Conservation (phyloP, 2,888 invertebrate genomes). For the Hydraecia micacea region DNA sequence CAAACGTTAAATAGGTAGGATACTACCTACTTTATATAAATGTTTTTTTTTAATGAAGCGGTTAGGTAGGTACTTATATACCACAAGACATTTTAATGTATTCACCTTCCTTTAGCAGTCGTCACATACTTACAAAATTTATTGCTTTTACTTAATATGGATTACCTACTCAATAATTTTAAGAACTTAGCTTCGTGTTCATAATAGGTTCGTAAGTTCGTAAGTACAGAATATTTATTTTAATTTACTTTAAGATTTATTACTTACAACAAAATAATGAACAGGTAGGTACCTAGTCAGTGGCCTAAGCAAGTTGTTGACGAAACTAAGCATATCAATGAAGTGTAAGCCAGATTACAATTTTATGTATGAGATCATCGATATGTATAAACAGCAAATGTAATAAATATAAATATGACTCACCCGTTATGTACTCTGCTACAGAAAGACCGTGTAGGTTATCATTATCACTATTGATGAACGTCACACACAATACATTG, state of each 20-base stretch:
- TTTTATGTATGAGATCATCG: constrained; percentile 88
- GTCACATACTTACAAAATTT: not conserved
- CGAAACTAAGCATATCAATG: constrained; percentile 69
- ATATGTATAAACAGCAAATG: constrained; percentile 86
- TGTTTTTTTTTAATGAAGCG: not conserved
- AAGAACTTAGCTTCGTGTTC: not conserved
- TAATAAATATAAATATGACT: constrained; percentile 91
- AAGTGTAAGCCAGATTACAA: constrained; percentile 72
- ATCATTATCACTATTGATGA: constrained; percentile 84
- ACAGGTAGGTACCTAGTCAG: constrained; percentile 12
- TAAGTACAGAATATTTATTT: not conserved
- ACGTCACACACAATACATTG: constrained; percentile 83
- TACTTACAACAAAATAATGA: constrained; percentile 11
- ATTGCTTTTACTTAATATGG: not conserved
- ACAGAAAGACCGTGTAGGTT: constrained; percentile 88
- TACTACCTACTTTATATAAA: not conserved
- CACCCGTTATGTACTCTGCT: constrained; percentile 86
- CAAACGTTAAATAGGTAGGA: not conserved
- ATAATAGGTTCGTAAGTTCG: not conserved
- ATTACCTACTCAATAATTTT: not conserved
- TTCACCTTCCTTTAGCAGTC: not conserved
- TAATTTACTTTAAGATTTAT: not conserved
- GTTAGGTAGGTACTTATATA: not conserved
- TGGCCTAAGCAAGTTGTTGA: constrained; percentile 37
- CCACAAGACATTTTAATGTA: not conserved